phyloP scores from a whole-genome alignment of 1,140 invertebrate species.

The Formica exsecta region DNA sequence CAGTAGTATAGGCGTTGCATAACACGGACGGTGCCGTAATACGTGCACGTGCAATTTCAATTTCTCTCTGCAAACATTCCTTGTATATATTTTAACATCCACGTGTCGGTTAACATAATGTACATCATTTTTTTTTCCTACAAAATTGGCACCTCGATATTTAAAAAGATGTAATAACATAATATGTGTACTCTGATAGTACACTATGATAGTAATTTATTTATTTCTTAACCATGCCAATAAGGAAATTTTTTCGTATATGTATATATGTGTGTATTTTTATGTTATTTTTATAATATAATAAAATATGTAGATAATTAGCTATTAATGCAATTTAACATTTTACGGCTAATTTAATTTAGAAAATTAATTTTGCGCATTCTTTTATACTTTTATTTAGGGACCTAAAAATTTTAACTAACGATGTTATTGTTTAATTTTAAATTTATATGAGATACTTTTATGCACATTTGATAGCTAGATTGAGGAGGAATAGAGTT shows the following conservation, averaged over 20 bases:
- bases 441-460: background rate
- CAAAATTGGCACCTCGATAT: background rate
- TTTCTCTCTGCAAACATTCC: slow-evolving; percentile 27
- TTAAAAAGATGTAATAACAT: background rate
- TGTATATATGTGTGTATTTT: background rate
- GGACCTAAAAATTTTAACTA: too few species aligned
- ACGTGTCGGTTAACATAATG: background rate
- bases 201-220: background rate
- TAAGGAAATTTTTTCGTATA: background rate
- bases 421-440: background rate
- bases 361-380: too few species aligned
- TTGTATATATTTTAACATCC: background rate
- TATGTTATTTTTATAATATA: background rate
- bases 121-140: background rate
- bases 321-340: background rate
- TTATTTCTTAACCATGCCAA: background rate
- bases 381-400: too few species aligned
- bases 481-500: background rate
- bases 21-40: slow-evolving; percentile 16
- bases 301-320: background rate
- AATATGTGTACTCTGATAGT: background rate
- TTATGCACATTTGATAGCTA: background rate
- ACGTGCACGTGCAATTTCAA: slow-evolving; percentile 39
- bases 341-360: background rate
- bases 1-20: slow-evolving; percentile 14